A percentile compares a stretch with the other conserved stretches of the same genome.
These are phyloP conservation scores for Embiotoca jacksoni DNA, from an alignment of 2,113 vertebrate genomes.

Conservation along the genomic window DNA sequence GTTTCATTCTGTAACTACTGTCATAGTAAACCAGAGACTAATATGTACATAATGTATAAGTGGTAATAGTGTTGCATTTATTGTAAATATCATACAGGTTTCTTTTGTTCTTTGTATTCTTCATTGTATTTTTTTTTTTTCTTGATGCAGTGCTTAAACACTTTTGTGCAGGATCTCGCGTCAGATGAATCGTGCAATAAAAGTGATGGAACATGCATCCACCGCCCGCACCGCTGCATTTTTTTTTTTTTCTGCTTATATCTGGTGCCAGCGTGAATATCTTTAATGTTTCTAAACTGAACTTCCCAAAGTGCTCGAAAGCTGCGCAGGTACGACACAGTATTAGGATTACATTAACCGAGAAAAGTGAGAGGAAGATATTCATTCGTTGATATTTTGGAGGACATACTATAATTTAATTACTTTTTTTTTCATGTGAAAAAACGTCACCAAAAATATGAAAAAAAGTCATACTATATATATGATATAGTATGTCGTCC, in stretches of 20 bases:
- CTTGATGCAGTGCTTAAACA: conserved; percentile 71
- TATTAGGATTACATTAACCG: too few relatives aligned
- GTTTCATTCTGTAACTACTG: conserved; percentile 79
- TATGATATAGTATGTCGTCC: too few relatives aligned
- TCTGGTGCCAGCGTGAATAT: too few relatives aligned
- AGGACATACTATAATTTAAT: too few relatives aligned
- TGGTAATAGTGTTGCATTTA: conserved; percentile 79
- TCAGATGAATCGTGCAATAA: conserved; percentile 78
- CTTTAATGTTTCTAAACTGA: too few relatives aligned
- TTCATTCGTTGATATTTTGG: too few relatives aligned
- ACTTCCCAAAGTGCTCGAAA: too few relatives aligned
- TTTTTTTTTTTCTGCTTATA: neutral
- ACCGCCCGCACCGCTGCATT: neutral
- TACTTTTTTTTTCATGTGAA: too few relatives aligned
- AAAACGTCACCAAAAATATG: too few relatives aligned
- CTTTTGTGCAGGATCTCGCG: conserved; percentile 73
- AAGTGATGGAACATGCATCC: conserved; percentile 56
- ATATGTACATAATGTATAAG: conserved; percentile 85
- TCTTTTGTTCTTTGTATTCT: conserved; percentile 40
- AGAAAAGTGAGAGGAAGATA: too few relatives aligned
- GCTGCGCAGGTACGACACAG: too few relatives aligned
- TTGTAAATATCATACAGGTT: conserved; percentile 79
- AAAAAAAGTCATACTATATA: too few relatives aligned
- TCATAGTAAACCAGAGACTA: conserved; percentile 81
- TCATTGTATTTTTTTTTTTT: conserved; percentile 20